phyloP scores from a whole-genome alignment of 2,888 invertebrate species.

The Ernsta delagoae region DNA sequence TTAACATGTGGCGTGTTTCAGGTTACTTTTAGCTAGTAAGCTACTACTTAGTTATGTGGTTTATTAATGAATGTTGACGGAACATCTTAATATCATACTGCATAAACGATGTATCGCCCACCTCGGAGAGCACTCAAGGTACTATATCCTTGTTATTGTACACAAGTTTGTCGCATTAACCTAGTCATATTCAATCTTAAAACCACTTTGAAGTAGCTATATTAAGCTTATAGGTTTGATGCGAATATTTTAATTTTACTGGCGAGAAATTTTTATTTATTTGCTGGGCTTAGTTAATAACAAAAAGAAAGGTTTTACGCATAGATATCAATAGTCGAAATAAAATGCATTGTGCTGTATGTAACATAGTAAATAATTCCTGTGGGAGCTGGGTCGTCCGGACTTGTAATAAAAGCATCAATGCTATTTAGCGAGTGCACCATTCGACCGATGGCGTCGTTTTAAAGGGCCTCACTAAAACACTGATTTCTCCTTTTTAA shows the following conservation, averaged over 20 bases:
- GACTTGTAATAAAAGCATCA: constrained; percentile 81
- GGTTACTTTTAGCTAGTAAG: no score
- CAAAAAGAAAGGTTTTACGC: constrained; percentile 64
- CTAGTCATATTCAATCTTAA: neutral
- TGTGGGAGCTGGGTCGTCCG: constrained; percentile 72
- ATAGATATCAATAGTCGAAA: constrained; percentile 70
- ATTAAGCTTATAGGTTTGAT: no score
- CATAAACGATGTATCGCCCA: constrained; percentile 42
- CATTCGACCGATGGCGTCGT: constrained; percentile 70
- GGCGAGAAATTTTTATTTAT: no score
- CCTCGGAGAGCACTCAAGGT: constrained; percentile 37
- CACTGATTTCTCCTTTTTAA: no score
- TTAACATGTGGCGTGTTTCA: no score
- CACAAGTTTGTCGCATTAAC: constrained; percentile 12
- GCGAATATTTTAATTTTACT: no score
- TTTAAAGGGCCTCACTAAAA: constrained; percentile 59
- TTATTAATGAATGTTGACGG: constrained; percentile 29
- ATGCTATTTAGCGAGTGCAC: constrained; percentile 80
- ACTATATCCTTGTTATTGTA: constrained; percentile 37
- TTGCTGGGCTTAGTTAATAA: neutral
- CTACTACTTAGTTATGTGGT: neutral
- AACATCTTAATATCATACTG: constrained; percentile 21
- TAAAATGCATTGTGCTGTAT: constrained; percentile 62
- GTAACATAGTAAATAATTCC: constrained; percentile 82
- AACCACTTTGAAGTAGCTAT: no score